Percentiles rank a stretch among this genome's conserved stretches.
Conservation (phyloP, 2,797 vertebrate species). For the Setipinna tenuifilis region DNA sequence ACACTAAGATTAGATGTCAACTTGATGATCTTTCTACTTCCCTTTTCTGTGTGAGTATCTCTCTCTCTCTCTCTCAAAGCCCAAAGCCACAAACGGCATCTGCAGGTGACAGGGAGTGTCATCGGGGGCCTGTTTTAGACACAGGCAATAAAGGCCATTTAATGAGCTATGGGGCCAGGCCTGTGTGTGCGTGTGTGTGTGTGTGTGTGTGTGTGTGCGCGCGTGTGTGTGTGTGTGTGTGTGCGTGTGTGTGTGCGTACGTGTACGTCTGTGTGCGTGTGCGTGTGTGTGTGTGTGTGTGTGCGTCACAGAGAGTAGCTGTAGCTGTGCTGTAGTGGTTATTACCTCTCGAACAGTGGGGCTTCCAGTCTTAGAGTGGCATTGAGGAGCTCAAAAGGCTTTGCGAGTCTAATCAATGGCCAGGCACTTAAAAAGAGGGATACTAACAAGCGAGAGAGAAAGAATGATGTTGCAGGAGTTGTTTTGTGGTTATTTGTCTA, state of each 20-base stretch:
- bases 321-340: neutral
- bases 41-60: too few species aligned
- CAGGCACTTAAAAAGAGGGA: neutral
- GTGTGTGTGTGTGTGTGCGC: neutral
- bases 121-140: neutral
- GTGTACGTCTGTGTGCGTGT: constrained; percentile 14
- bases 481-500: neutral
- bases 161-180: constrained; percentile 30
- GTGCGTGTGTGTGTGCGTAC: constrained; percentile 22
- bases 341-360: neutral
- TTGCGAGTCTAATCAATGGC: neutral
- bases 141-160: neutral
- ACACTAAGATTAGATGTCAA: too few species aligned
- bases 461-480: neutral
- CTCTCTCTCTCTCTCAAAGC: neutral
- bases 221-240: neutral
- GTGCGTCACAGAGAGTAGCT: neutral
- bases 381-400: neutral
- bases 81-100: too few species aligned
- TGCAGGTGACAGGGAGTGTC: too few species aligned
- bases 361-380: neutral
- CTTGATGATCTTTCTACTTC: too few species aligned
- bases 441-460: too few species aligned
- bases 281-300: too few species aligned
- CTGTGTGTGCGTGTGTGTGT: constrained; percentile 28